Percentiles rank a stretch among this genome's conserved stretches.
phyloP scores from a whole-genome alignment of 2,888 invertebrate genomes.

The Caenorhabditis virilis region DNA sequence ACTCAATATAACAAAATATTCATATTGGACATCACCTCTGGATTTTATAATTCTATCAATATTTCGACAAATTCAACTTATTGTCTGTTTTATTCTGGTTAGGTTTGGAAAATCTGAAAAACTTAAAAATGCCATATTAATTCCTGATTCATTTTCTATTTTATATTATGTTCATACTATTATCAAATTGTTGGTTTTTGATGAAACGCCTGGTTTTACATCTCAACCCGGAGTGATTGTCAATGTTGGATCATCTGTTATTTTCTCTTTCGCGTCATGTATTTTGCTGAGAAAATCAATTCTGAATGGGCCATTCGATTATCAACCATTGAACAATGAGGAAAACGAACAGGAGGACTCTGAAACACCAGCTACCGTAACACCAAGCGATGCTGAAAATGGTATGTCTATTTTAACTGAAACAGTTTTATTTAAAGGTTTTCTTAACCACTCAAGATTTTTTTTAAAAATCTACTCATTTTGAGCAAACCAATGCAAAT shows the following conservation, averaged over 20 bases:
- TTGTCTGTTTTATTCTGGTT: conserved; percentile 13
- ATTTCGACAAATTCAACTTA: conserved; percentile 22
- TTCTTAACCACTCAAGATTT: too few relatives aligned
- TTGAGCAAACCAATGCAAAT: too few relatives aligned
- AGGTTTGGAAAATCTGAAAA: conserved; percentile 12
- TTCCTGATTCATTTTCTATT: conserved; percentile 11
- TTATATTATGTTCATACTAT: conserved; percentile 20
- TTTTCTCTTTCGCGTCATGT: conserved; percentile 12
- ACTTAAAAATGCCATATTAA: conserved; percentile 7
- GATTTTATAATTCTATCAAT: conserved; percentile 15
- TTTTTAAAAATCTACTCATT: too few relatives aligned
- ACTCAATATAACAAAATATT: too few relatives aligned
- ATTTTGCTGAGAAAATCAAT: conserved; percentile 11
- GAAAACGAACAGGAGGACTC: not conserved
- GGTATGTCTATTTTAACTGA: not conserved
- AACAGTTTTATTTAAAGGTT: too few relatives aligned
- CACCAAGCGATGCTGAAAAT: not conserved
- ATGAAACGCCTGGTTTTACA: conserved; percentile 17
- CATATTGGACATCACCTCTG: conserved; percentile 25
- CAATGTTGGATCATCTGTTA: conserved; percentile 13
- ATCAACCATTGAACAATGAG: conserved; percentile 4
- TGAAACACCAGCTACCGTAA: not conserved
- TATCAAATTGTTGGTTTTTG: conserved; percentile 20
- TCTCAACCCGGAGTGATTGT: conserved; percentile 20
- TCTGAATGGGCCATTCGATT: conserved; percentile 2